phyloP scores from a whole-genome alignment of 2,113 vertebrate species.

The Thinocorus orbignyianus region DNA sequence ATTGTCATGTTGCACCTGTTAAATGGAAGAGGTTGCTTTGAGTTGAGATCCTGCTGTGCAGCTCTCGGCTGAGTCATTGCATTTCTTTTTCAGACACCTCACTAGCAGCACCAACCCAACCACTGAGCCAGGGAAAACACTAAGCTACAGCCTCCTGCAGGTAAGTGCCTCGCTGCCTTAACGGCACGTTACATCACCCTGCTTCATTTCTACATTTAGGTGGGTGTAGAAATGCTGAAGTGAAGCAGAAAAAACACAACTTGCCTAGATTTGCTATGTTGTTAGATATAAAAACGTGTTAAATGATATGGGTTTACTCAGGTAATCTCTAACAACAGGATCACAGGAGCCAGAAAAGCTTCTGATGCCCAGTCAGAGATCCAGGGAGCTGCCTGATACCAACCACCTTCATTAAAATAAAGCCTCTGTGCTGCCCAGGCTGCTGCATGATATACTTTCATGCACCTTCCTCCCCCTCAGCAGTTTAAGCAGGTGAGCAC shows the following conservation, averaged over 20 bases:
- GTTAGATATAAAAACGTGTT: not conserved
- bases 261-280: not conserved
- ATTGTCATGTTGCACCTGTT: not conserved
- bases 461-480: not conserved
- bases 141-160: not conserved
- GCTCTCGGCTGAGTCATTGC: not conserved
- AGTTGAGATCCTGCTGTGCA: not conserved
- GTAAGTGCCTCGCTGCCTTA: not conserved
- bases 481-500: not conserved
- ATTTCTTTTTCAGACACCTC: not conserved
- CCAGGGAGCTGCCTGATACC: accelerated
- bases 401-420: not conserved
- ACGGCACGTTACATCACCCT: not conserved
- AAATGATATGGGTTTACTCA: not conserved
- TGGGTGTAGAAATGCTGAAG: not conserved
- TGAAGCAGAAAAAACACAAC: not conserved
- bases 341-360: not conserved
- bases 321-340: not conserved
- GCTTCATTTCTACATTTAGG: not conserved
- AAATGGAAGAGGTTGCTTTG: not conserved
- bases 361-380: not conserved
- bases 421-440: not conserved
- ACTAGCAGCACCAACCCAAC: not conserved
- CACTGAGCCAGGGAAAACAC: not conserved
- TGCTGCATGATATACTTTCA: not conserved